Evolutionary conservation across 2,113 vertebrate species (phyloP).

Genomic region (Narcine bancroftii): DNA sequence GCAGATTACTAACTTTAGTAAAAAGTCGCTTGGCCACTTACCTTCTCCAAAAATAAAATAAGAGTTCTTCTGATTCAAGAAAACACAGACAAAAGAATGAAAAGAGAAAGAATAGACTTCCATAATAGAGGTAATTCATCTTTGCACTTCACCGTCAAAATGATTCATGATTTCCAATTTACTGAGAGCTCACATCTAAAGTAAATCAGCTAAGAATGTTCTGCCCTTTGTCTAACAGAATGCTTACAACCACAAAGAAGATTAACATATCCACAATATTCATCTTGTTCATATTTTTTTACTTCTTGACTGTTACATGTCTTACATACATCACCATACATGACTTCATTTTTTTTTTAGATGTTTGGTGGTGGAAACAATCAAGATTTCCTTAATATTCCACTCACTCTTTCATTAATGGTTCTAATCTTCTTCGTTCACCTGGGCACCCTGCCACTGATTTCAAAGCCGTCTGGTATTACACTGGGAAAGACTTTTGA

Average conservation of each 20-base stretch:
- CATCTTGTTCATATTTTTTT: constrained; percentile 52
- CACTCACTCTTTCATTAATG: constrained; percentile 34
- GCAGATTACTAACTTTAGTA: constrained; percentile 48
- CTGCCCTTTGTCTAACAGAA: constrained; percentile 50
- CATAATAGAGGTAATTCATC: constrained; percentile 66
- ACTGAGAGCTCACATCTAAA: constrained; percentile 60
- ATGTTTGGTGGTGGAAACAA: constrained; percentile 39
- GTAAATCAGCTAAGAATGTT: constrained; percentile 57
- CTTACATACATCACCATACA: constrained; percentile 50
- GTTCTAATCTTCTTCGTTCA: constrained; percentile 24
- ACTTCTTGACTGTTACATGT: constrained; percentile 46
- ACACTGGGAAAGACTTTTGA: background rate
- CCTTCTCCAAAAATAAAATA: constrained; percentile 48
- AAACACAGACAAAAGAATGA: constrained; percentile 43
- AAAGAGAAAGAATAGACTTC: constrained; percentile 52
- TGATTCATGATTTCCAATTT: constrained; percentile 76
- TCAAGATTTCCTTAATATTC: constrained; percentile 38
- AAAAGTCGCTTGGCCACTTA: constrained; percentile 44
- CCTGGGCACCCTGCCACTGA: constrained; percentile 13
- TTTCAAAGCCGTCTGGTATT: background rate
- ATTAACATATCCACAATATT: constrained; percentile 55
- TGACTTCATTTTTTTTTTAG: constrained; percentile 45
- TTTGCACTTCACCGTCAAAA: constrained; percentile 55
- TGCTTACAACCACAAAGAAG: constrained; percentile 47
- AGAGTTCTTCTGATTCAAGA: constrained; percentile 53